These are phyloP conservation scores for Bactericera cockerelli DNA, from an alignment of 1,140 invertebrate species.

Conservation along the genomic window DNA sequence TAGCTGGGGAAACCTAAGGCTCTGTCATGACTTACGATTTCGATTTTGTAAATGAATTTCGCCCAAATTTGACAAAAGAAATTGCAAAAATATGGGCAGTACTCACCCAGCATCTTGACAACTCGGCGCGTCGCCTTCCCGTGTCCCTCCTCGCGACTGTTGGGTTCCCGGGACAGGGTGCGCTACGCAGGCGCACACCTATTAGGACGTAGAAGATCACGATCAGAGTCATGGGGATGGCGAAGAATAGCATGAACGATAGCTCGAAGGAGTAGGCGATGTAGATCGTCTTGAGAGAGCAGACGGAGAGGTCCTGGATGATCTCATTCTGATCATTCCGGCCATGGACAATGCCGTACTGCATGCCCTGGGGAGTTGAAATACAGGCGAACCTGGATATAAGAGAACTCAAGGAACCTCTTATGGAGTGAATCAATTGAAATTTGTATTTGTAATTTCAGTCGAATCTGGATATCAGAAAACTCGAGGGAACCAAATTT, in stretches of 20 bases:
- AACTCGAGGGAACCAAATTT: too few species aligned
- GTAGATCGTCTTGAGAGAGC: conserved; percentile 19
- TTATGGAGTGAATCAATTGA: too few species aligned
- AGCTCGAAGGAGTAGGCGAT: conserved; percentile 59
- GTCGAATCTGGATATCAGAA: too few species aligned
- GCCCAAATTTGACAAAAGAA: too few species aligned
- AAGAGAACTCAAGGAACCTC: too few species aligned
- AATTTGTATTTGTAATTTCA: too few species aligned
- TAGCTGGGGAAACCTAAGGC: too few species aligned
- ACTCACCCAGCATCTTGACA: conserved; percentile 16
- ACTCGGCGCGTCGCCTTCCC: conserved; percentile 12
- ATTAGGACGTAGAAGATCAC: conserved; percentile 70
- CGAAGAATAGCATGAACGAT: conserved; percentile 69
- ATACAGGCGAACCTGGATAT: too few species aligned
- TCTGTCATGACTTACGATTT: too few species aligned
- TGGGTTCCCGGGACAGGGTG: conserved; percentile 22
- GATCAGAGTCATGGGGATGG: conserved; percentile 73
- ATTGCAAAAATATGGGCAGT: too few species aligned
- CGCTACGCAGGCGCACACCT: conserved; percentile 49
- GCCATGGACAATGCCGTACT: conserved; percentile 57
- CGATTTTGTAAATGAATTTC: too few species aligned
- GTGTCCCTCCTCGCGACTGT: too few species aligned
- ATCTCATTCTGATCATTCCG: conserved; percentile 62
- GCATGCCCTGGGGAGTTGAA: conserved; percentile 23
- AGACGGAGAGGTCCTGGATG: conserved; percentile 29